These are phyloP conservation scores for Phania funesta DNA, from an alignment of 2,888 invertebrate genomes.

Conservation along the genomic window DNA sequence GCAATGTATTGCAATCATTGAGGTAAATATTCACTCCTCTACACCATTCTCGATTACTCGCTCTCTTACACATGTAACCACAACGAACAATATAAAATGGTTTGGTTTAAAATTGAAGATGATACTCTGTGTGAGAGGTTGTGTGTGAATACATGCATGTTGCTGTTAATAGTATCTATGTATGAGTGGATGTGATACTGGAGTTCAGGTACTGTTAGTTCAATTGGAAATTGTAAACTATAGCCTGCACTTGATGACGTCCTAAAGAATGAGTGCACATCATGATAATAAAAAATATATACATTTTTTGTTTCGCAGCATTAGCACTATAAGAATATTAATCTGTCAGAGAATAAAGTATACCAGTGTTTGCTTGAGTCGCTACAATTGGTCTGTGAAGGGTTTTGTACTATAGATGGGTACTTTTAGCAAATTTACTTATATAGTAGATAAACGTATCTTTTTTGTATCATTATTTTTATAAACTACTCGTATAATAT, in stretches of 20 bases:
- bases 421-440: no score
- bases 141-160: background rate
- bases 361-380: no score
- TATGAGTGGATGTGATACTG: background rate
- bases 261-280: slow-evolving; percentile 23
- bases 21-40: slow-evolving; percentile 20
- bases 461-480: no score
- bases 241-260: slow-evolving; percentile 56
- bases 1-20: slow-evolving; percentile 37
- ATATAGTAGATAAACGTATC: no score
- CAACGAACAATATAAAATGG: slow-evolving; percentile 55
- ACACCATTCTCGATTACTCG: slow-evolving; percentile 11
- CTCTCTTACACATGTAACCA: background rate
- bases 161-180: no score
- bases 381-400: no score
- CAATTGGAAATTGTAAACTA: slow-evolving; percentile 57
- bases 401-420: no score
- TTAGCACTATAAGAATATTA: background rate
- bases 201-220: background rate
- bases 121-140: background rate
- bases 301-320: background rate
- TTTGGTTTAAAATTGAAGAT: slow-evolving; percentile 54
- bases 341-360: background rate
- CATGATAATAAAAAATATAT: background rate
- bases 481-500: no score